These are phyloP conservation scores for Trichomalopsis sarcophagae DNA, from an alignment of 1,140 invertebrate species.

Conservation along the genomic window DNA sequence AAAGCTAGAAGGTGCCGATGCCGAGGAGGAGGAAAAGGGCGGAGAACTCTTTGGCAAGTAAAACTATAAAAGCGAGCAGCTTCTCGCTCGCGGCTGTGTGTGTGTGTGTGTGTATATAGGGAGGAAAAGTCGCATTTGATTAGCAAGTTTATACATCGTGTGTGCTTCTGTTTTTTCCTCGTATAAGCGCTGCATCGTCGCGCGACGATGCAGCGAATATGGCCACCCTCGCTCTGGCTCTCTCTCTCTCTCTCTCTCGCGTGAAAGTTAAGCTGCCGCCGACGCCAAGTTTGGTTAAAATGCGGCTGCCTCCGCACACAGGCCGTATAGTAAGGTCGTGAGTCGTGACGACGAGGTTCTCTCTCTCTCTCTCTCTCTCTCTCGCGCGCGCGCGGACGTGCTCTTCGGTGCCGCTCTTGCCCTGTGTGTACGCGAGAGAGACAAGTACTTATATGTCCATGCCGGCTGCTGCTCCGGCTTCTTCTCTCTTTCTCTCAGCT, in stretches of 20 bases:
- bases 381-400: neutral
- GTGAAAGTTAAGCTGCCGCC: constrained; percentile 57
- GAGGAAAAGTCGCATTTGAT: constrained; percentile 45
- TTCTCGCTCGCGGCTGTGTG: neutral
- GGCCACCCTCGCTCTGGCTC: constrained; percentile 49
- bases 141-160: constrained; percentile 41
- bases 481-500: neutral
- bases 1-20: neutral
- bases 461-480: constrained; percentile 2
- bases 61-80: constrained; percentile 35
- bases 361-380: constrained; percentile 6
- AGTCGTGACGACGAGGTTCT: constrained; percentile 29
- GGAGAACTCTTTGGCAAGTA: constrained; percentile 8
- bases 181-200: too few relatives aligned
- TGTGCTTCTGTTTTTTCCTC: constrained; percentile 6
- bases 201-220: constrained; percentile 9
- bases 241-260: constrained; percentile 31
- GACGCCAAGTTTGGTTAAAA: constrained; percentile 58
- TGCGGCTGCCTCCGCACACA: neutral
- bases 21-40: neutral
- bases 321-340: constrained; percentile 22
- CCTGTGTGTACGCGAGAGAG: neutral
- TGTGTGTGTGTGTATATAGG: neutral
- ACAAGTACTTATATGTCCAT: constrained; percentile 52
- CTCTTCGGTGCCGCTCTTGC: neutral